These are phyloP conservation scores for Furcula furcula DNA, from an alignment of 2,888 invertebrate genomes.

Conservation along the genomic window DNA sequence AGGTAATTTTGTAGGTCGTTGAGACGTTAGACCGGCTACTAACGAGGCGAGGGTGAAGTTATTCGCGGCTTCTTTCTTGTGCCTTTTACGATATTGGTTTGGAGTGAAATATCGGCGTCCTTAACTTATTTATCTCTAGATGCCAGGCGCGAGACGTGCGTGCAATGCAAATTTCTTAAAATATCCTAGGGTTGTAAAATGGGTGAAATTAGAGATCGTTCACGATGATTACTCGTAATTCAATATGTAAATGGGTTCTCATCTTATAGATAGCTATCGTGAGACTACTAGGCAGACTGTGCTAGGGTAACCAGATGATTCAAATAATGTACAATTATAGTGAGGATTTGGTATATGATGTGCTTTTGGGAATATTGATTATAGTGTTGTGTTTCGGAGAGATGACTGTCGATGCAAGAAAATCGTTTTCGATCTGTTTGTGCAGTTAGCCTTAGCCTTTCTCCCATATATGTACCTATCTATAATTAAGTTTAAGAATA, in stretches of 20 bases:
- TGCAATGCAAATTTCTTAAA: conserved; percentile 51
- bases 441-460: no score
- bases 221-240: conserved; percentile 36
- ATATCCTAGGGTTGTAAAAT: conserved; percentile 53
- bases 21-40: not conserved
- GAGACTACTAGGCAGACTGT: no score
- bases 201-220: conserved; percentile 45
- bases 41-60: conserved; percentile 28
- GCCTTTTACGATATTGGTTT: conserved; percentile 67
- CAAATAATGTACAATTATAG: no score
- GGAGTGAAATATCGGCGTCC: conserved; percentile 63
- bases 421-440: no score
- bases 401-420: no score
- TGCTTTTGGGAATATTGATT: no score
- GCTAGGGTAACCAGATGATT: no score
- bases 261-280: no score
- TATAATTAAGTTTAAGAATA: no score
- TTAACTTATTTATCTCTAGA: conserved; percentile 68
- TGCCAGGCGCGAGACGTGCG: conserved; percentile 58
- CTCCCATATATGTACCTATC: no score
- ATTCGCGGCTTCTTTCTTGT: conserved; percentile 46
- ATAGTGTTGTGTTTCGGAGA: no score
- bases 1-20: conserved; percentile 7
- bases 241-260: conserved; percentile 16
- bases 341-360: no score